These are phyloP conservation scores for Meteorus sp. DNA, from an alignment of 1,140 invertebrate genomes.

Conservation along the genomic window DNA sequence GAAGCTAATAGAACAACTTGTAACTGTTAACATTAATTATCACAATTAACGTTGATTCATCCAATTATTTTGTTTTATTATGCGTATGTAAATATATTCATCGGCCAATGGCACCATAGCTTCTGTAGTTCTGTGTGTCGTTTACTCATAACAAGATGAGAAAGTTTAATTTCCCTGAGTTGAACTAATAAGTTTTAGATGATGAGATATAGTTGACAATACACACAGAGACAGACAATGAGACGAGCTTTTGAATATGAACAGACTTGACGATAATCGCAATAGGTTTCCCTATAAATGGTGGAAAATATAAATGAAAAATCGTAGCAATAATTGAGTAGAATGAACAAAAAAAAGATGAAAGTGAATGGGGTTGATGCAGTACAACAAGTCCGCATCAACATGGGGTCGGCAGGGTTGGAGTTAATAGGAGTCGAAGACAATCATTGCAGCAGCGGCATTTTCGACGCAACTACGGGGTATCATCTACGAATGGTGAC, in stretches of 20 bases:
- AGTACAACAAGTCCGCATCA: constrained; percentile 45
- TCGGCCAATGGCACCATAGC: no score
- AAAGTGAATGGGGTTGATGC: constrained; percentile 46
- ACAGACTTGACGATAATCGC: no score
- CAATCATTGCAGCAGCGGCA: constrained; percentile 50
- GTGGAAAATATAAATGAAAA: background rate
- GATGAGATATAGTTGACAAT: no score
- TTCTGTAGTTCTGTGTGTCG: no score
- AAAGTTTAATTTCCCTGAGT: no score
- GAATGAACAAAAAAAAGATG: constrained; percentile 22
- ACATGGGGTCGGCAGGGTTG: constrained; percentile 39
- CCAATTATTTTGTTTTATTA: no score
- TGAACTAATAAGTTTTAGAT: no score
- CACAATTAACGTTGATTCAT: no score
- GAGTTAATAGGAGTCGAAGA: constrained; percentile 39
- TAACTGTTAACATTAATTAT: background rate
- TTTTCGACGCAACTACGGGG: constrained; percentile 53
- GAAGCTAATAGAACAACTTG: constrained; percentile 10
- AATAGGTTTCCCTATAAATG: background rate
- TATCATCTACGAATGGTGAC: constrained; percentile 49
- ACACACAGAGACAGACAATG: no score
- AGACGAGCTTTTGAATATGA: no score
- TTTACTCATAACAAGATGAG: no score
- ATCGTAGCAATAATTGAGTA: constrained; percentile 12
- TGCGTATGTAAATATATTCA: no score